phyloP scores from a whole-genome alignment of 2,113 vertebrate genomes.

The Raja brachyura region DNA sequence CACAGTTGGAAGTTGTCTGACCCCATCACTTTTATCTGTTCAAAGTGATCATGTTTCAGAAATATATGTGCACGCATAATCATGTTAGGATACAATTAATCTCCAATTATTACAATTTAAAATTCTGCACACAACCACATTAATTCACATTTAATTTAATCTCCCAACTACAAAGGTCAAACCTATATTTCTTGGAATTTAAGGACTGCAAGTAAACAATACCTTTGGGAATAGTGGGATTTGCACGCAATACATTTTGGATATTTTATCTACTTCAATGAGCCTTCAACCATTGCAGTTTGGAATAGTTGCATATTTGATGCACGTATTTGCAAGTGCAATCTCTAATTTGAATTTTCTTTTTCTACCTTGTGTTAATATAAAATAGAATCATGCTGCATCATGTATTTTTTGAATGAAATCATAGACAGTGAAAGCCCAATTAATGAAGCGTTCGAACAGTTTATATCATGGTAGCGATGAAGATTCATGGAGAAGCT shows the following conservation, averaged over 20 bases:
- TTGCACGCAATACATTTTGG: neutral
- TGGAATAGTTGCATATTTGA: neutral
- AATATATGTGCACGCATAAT: neutral
- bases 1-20: neutral
- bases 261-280: neutral
- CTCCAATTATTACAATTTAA: constrained; percentile 11
- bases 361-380: neutral
- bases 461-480: neutral
- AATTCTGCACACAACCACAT: neutral
- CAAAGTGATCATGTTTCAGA: neutral
- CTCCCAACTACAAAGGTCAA: neutral
- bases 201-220: neutral
- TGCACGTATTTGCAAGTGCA: neutral
- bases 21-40: neutral
- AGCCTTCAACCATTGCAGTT: neutral
- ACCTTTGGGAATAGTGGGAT: neutral
- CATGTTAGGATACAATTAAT: constrained; percentile 25
- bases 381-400: neutral
- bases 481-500: neutral
- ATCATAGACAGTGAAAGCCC: neutral
- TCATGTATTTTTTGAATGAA: neutral
- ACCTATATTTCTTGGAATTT: neutral
- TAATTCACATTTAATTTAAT: constrained; percentile 16
- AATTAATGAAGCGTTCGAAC: neutral
- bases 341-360: neutral